A percentile compares a stretch with the other conserved stretches of the same genome.
Evolutionary conservation across 2,113 vertebrate species (phyloP).

Genomic region (Puma concolor): DNA sequence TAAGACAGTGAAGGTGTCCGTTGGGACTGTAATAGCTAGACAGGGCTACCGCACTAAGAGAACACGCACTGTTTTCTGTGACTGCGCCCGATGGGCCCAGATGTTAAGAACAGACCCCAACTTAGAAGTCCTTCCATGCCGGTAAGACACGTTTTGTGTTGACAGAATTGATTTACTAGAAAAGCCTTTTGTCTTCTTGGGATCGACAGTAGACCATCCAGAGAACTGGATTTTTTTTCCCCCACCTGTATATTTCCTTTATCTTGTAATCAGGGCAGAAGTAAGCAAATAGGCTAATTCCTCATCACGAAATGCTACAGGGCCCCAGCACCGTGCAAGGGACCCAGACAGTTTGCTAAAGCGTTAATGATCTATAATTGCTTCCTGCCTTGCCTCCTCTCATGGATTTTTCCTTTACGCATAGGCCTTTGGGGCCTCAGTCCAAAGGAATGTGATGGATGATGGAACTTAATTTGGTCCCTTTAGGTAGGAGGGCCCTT

Average conservation of each 20-base stretch:
- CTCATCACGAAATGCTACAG: background rate
- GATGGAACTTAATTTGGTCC: conserved; percentile 62
- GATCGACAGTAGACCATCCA: background rate
- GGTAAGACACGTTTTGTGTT: background rate
- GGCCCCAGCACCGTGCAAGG: background rate
- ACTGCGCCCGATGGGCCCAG: background rate
- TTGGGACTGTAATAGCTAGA: background rate
- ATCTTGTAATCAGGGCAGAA: background rate
- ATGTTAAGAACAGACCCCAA: background rate
- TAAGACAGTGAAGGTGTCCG: background rate
- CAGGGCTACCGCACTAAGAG: background rate
- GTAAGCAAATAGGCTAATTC: background rate
- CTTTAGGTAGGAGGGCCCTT: conserved; percentile 36
- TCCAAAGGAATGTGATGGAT: conserved; percentile 49
- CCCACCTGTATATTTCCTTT: background rate
- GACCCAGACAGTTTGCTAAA: background rate
- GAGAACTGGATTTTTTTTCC: background rate
- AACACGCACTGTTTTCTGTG: background rate
- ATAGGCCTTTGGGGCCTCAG: conserved; percentile 2
- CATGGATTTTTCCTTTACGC: conserved; percentile 3
- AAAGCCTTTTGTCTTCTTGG: background rate
- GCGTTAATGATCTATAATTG: conserved; percentile 32
- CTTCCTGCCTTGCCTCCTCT: background rate
- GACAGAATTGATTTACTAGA: background rate
- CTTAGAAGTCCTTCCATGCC: background rate